A percentile compares a stretch with the other conserved stretches of the same genome.
Evolutionary conservation across 2,888 invertebrate species (phyloP).

Genomic region (Aspidiotus destructor): DNA sequence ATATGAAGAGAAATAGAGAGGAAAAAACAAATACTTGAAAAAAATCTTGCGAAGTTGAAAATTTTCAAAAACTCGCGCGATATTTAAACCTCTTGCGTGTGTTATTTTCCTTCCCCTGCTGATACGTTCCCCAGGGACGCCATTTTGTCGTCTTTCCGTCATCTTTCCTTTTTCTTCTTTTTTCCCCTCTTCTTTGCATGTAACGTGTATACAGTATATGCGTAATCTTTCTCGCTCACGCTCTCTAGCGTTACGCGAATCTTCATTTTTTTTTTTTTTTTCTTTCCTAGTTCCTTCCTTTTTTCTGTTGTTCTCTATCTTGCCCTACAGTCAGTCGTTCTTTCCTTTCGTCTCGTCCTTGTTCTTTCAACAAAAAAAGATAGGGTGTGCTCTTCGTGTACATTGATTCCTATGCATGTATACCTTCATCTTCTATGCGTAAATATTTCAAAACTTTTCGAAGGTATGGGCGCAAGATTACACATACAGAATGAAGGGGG

Average conservation of each 20-base stretch:
- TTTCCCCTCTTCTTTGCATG: conserved; percentile 6
- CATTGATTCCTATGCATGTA: conserved; percentile 5
- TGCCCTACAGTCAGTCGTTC: conserved; percentile 14
- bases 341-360: conserved; percentile 23
- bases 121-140: conserved; percentile 38
- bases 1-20: not conserved
- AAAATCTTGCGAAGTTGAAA: conserved; percentile 14
- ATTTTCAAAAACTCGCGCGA: conserved; percentile 11
- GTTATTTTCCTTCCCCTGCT: conserved; percentile 36
- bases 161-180: conserved; percentile 31
- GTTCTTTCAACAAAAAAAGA: not conserved
- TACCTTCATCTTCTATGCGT: not conserved
- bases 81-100: conserved; percentile 35
- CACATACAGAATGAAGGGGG: not conserved
- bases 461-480: not conserved
- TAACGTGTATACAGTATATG: not conserved
- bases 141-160: conserved; percentile 39
- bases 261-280: conserved; percentile 1
- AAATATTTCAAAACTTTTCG: not conserved
- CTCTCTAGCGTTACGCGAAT: conserved; percentile 7
- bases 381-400: not conserved
- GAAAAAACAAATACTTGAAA: conserved; percentile 2
- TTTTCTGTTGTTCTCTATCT: conserved; percentile 6
- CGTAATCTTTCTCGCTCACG: conserved; percentile 13
- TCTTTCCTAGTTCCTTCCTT: not conserved